A percentile compares a stretch with the other conserved stretches of the same genome.
Evolutionary conservation across 2,888 invertebrate species (phyloP).

Genomic region (Phaedon cochleariae): DNA sequence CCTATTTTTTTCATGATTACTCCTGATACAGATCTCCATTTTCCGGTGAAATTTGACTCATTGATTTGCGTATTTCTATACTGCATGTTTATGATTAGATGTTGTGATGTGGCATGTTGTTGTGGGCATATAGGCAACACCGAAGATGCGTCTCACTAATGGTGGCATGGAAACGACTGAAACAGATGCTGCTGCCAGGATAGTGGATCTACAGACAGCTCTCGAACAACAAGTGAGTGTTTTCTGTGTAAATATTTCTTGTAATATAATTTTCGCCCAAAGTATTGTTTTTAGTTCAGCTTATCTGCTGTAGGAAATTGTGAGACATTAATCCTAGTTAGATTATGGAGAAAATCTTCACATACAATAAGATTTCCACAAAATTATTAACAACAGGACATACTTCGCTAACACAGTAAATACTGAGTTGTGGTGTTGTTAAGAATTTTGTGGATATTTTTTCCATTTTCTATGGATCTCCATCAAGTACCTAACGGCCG

Average conservation of each 20-base stretch:
- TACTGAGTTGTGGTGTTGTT: too few relatives aligned
- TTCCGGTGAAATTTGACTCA: neutral
- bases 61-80: conserved; percentile 26
- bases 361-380: too few relatives aligned
- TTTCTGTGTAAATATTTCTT: too few relatives aligned
- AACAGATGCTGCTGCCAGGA: conserved; percentile 67
- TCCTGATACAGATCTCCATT: neutral
- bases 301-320: neutral
- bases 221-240: conserved; percentile 84
- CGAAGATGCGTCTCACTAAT: conserved; percentile 66
- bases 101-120: conserved; percentile 59
- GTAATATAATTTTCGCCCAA: neutral
- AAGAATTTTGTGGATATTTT: too few relatives aligned
- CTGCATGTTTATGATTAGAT: conserved; percentile 52
- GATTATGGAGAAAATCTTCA: too few relatives aligned
- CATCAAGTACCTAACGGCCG: too few relatives aligned
- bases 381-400: too few relatives aligned
- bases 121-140: conserved; percentile 60
- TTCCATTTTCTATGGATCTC: too few relatives aligned
- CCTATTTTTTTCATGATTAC: too few relatives aligned
- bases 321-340: neutral
- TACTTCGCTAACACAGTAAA: too few relatives aligned
- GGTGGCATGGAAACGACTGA: conserved; percentile 63
- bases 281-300: too few relatives aligned
- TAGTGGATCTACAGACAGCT: conserved; percentile 84